Percentiles rank a stretch among this genome's conserved stretches.
Evolutionary conservation across 2,113 vertebrate genomes (phyloP).

Genomic region (Xenopus borealis): DNA sequence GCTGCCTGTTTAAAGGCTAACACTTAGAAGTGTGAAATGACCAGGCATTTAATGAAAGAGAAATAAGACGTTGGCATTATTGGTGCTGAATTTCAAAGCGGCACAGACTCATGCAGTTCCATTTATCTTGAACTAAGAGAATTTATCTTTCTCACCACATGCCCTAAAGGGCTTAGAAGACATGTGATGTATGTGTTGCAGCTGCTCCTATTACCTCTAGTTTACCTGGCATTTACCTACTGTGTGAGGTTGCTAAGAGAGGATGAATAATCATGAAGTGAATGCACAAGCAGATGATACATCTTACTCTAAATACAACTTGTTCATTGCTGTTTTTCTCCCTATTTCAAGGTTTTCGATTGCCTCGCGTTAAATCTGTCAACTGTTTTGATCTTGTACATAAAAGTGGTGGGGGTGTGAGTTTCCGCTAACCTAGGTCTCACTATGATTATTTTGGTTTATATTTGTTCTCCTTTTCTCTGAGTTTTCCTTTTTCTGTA

Average conservation of each 20-base stretch:
- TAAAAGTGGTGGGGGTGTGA: not conserved
- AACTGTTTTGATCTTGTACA: not conserved
- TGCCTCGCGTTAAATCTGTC: not conserved
- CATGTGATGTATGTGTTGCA: constrained; percentile 56
- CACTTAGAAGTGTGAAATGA: not conserved
- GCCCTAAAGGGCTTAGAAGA: constrained; percentile 48
- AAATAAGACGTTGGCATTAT: constrained; percentile 7
- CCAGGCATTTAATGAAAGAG: not conserved
- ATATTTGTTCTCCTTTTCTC: constrained; percentile 49
- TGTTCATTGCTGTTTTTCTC: constrained; percentile 50
- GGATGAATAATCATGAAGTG: constrained; percentile 64
- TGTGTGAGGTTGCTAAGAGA: constrained; percentile 76
- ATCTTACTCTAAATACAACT: constrained; percentile 64
- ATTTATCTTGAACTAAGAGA: constrained; percentile 36
- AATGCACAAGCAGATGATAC: constrained; percentile 52
- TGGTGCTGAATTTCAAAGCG: not conserved
- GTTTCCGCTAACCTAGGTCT: not conserved
- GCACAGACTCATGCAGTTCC: constrained; percentile 12
- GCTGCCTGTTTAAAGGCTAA: too few species aligned
- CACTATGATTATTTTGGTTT: constrained; percentile 1
- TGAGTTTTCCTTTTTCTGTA: constrained; percentile 57
- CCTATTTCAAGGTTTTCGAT: not conserved
- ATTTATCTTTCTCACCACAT: constrained; percentile 29
- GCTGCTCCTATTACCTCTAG: constrained; percentile 57
- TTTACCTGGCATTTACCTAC: constrained; percentile 67